Evolutionary conservation across 1,140 invertebrate species (phyloP), one percentile per base, ranked within the genome.

Genomic region (Araneus ventricosus): DNA sequence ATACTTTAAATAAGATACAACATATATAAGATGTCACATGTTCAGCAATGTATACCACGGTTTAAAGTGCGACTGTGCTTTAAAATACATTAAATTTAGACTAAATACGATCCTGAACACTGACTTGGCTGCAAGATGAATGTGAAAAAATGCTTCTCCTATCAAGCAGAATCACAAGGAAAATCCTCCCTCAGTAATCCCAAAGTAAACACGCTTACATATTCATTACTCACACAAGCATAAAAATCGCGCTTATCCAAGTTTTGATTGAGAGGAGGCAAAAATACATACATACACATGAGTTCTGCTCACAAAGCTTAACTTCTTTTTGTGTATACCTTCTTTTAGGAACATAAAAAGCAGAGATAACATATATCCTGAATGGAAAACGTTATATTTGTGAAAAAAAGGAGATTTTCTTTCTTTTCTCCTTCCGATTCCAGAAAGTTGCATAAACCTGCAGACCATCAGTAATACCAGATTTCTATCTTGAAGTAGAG

Each of bases 391-490:
- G 63, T 67, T 67, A 27, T 67, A 27, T 67, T 67, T 27, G 63
- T 8, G 24, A n/a, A 67, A 67, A 67, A 14, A 30, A 14, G 45
- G 14, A 17, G 45, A 52, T 8, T 67, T n/a, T 27, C 27, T 67
- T 67, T 67, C 7, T 27, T 27, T 27, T 27, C 27, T 27, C 63
- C 27, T 0, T 24, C 7, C 63, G 63, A 67, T 67, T 67, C 63
- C 7, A n/a, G 63, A 67, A 67, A 67, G 63, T 67, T 67, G 63
- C n/a, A 67, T 67, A 67, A 67, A 67, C 63, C 63, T 67, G 63
- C n/a, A 67, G 63, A 27, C 63, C 63, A 67, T 67, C 63, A 67
- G 63, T 67, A 67, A 67, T 67, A 30, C 63, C 63, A 67, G 63
- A 67, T 67, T 67, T 67, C 63, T 67, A 67, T 67, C 63, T 67